A percentile compares a stretch with the other conserved stretches of the same genome.
phyloP scores from a whole-genome alignment of 1,140 invertebrate genomes.

The Panagrolaimus sp. region DNA sequence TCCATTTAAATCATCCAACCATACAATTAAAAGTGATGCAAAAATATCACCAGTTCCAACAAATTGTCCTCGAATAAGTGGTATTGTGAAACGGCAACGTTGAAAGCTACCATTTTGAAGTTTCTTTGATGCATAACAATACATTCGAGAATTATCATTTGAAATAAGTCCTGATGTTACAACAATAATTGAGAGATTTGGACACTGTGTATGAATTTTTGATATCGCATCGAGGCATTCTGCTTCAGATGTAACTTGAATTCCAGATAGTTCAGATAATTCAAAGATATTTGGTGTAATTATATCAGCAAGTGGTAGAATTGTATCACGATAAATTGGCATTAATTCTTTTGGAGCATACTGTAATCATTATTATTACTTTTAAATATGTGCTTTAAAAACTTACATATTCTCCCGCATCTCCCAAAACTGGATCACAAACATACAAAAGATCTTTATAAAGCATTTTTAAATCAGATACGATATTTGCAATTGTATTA shows the following conservation, averaged over 20 bases:
- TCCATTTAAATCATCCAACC: constrained; percentile 33
- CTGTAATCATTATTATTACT: constrained; percentile 49
- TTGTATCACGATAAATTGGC: constrained; percentile 74
- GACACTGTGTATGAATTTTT: constrained; percentile 22
- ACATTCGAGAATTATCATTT: constrained; percentile 9
- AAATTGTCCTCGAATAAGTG: constrained; percentile 24
- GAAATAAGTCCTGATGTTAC: constrained; percentile 31
- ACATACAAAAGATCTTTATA: constrained; percentile 82
- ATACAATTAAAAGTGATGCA: constrained; percentile 34
- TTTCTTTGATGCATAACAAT: constrained; percentile 23
- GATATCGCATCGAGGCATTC: constrained; percentile 38
- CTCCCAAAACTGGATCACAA: constrained; percentile 96
- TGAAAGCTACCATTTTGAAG: not conserved
- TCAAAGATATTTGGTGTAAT: constrained; percentile 87
- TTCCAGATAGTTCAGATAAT: constrained; percentile 35
- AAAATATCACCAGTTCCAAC: constrained; percentile 46
- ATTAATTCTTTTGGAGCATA: constrained; percentile 82
- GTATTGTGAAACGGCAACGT: constrained; percentile 29
- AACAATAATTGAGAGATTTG: constrained; percentile 25
- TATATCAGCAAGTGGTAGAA: constrained; percentile 82
- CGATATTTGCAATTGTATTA: constrained; percentile 69
- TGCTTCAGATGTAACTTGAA: constrained; percentile 25
- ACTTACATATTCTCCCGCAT: constrained; percentile 76
- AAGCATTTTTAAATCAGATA: constrained; percentile 70
- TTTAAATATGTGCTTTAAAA: not conserved